Percentiles rank a stretch among this genome's conserved stretches.
phyloP scores from a whole-genome alignment of 2,113 vertebrate genomes.

The Nettapus auritus region DNA sequence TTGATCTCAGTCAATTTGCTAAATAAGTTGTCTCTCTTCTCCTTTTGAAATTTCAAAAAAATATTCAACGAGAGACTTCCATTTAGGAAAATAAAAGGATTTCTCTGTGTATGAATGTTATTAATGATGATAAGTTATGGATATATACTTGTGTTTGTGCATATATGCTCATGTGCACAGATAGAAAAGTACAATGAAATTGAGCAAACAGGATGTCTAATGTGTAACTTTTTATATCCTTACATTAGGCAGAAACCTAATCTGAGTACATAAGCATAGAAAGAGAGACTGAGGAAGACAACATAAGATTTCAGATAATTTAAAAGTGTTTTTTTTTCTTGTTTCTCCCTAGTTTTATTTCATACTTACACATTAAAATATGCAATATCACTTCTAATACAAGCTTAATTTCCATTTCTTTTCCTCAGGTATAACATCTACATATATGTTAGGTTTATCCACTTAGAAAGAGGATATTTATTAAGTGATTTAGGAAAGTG shows the following conservation, averaged over 20 bases:
- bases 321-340: neutral
- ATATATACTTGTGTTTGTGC: neutral
- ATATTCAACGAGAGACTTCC: neutral
- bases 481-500: neutral
- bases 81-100: neutral
- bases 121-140: neutral
- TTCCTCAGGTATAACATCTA: neutral
- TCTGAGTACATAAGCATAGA: neutral
- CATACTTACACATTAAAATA: neutral
- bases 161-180: neutral
- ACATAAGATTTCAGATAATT: neutral
- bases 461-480: neutral
- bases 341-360: neutral
- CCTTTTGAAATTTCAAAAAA: neutral
- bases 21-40: neutral
- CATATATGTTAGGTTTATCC: neutral
- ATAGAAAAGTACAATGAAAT: neutral
- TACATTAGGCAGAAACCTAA: neutral
- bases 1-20: neutral
- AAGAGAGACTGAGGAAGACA: neutral
- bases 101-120: neutral
- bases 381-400: neutral
- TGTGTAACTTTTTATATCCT: neutral
- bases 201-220: neutral
- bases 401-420: neutral